phyloP scores from a whole-genome alignment of 1,140 invertebrate species.

The Aphis craccivora region DNA sequence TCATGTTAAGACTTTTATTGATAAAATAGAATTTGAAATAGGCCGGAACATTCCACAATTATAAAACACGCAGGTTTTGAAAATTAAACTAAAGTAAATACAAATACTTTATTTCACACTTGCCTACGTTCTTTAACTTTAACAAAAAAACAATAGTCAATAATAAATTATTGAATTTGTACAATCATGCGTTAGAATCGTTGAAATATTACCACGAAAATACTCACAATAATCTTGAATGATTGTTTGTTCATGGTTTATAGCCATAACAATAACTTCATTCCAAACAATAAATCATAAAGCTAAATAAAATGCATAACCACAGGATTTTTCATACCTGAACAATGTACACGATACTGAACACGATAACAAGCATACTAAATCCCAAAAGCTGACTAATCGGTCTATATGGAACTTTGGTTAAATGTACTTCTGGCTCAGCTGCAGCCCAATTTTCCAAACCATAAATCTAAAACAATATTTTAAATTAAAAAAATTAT shows the following conservation, averaged over 20 bases:
- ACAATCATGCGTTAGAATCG: not conserved
- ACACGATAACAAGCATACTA: slow-evolving; percentile 67
- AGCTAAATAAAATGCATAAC: not conserved
- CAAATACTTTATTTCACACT: not conserved
- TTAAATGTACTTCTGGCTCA: slow-evolving; percentile 65
- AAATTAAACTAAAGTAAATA: not conserved
- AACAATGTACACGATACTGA: slow-evolving; percentile 34
- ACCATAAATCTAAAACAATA: slow-evolving; percentile 66
- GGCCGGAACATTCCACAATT: not conserved
- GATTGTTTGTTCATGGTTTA: not conserved
- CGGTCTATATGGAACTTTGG: slow-evolving; percentile 61
- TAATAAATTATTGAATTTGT: not conserved
- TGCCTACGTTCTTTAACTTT: not conserved
- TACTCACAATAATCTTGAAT: not conserved
- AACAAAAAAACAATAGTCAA: not conserved
- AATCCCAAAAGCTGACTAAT: slow-evolving; percentile 66
- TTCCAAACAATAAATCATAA: not conserved
- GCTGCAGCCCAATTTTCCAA: slow-evolving; percentile 67
- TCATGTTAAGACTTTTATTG: not conserved
- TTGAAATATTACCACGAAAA: not conserved
- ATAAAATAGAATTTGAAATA: too few species aligned
- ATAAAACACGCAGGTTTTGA: not conserved
- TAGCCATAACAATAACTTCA: not conserved
- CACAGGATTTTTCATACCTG: not conserved
- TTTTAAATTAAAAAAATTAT: not conserved